A percentile compares a stretch with the other conserved stretches of the same genome.
These are phyloP conservation scores for Sminthurides aquaticus DNA, from an alignment of 2,888 invertebrate species.

Conservation along the genomic window DNA sequence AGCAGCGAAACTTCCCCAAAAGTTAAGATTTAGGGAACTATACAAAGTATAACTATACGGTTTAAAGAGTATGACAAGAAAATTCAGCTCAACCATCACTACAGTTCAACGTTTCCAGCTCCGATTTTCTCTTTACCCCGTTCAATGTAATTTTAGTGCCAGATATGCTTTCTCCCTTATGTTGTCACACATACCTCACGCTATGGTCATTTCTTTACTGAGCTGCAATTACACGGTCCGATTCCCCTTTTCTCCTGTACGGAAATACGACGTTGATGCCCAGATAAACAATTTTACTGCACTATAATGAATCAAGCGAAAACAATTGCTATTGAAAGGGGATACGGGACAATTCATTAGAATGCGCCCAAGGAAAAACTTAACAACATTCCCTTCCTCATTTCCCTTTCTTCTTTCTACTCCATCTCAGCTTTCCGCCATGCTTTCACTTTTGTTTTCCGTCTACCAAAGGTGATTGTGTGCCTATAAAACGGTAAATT, in stretches of 20 bases:
- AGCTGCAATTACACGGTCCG: no score
- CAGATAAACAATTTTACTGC: conserved; percentile 30
- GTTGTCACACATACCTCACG: no score
- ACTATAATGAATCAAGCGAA: conserved; percentile 41
- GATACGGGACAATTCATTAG: conserved; percentile 25
- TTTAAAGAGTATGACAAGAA: no score
- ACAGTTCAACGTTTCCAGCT: neutral
- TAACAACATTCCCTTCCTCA: neutral
- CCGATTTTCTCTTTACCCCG: neutral
- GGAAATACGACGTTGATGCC: conserved; percentile 3
- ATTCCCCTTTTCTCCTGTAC: no score
- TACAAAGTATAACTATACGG: no score
- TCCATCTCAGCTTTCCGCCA: neutral
- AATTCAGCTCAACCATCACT: no score
- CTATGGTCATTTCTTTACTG: no score
- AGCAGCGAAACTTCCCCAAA: no score
- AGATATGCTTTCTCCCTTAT: no score
- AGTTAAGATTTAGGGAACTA: no score
- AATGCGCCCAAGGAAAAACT: neutral
- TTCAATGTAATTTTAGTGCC: neutral
- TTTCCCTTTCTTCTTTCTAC: neutral
- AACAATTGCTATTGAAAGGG: conserved; percentile 42
- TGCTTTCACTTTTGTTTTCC: neutral
- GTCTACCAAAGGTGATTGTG: no score
- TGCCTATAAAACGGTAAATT: no score